Evolutionary conservation across 2,797 vertebrate species (phyloP).

Genomic region (Triplophysa bombifrons): DNA sequence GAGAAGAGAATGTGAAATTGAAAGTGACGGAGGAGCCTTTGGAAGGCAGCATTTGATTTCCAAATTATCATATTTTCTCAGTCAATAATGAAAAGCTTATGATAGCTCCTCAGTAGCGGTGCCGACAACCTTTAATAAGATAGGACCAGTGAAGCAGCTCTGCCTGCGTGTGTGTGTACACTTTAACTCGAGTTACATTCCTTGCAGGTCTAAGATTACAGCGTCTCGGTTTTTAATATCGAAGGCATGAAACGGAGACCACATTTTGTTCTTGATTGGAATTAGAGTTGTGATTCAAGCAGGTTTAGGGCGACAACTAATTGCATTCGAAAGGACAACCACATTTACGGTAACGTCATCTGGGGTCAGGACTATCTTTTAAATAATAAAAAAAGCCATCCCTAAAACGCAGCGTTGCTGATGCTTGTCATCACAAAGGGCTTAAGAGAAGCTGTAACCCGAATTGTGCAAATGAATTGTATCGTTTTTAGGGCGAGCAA

Average conservation of each 20-base stretch:
- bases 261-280: slow-evolving; percentile 49
- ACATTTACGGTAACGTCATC: slow-evolving; percentile 36
- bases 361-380: slow-evolving; percentile 12
- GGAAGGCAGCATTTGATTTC: slow-evolving; percentile 80
- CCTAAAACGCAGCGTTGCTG: background rate
- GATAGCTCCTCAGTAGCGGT: slow-evolving; percentile 76
- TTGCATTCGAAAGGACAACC: slow-evolving; percentile 46
- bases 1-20: slow-evolving; percentile 75
- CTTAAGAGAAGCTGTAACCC: slow-evolving; percentile 40
- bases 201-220: slow-evolving; percentile 46
- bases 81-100: slow-evolving; percentile 85
- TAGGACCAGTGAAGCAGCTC: slow-evolving; percentile 73
- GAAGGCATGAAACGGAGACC: slow-evolving; percentile 47
- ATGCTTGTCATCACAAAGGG: slow-evolving; percentile 35
- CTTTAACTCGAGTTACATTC: slow-evolving; percentile 39
- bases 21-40: slow-evolving; percentile 78
- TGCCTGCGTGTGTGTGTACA: slow-evolving; percentile 6
- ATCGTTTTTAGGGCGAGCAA: slow-evolving; percentile 72
- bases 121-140: slow-evolving; percentile 83
- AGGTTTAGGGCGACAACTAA: slow-evolving; percentile 41
- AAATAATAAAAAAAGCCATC: background rate
- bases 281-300: slow-evolving; percentile 32
- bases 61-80: slow-evolving; percentile 85
- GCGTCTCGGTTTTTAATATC: slow-evolving; percentile 50
- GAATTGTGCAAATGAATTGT: slow-evolving; percentile 59